A percentile compares a stretch with the other conserved stretches of the same genome.
phyloP scores from a whole-genome alignment of 2,888 invertebrate species.

The Apomyelois bistriatella region DNA sequence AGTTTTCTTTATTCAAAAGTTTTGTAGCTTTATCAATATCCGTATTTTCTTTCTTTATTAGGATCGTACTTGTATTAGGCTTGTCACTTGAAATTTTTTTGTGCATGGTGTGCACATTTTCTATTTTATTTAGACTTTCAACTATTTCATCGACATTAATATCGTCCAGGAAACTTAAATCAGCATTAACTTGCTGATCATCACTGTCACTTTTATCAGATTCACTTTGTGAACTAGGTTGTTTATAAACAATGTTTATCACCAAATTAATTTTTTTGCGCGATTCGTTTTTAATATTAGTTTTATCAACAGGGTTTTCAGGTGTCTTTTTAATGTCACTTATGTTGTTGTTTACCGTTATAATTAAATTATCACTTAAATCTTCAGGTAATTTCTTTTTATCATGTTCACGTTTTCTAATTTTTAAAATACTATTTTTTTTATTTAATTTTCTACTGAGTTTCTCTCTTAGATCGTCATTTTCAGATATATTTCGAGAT shows the following conservation, averaged over 20 bases:
- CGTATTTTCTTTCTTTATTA: neutral
- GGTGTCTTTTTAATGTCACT: conserved; percentile 13
- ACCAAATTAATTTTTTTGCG: conserved; percentile 42
- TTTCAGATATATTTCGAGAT: neutral
- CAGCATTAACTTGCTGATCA: conserved; percentile 27
- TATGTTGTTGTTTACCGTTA: conserved; percentile 23
- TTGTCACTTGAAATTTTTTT: neutral
- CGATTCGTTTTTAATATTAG: conserved; percentile 19
- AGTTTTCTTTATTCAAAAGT: neutral
- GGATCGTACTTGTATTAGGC: neutral
- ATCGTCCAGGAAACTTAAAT: conserved; percentile 59
- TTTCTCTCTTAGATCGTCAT: neutral
- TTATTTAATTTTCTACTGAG: neutral
- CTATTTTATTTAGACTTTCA: conserved; percentile 38
- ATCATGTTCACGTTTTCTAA: neutral
- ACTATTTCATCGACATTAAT: conserved; percentile 60
- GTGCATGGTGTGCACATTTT: conserved; percentile 13
- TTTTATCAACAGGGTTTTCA: conserved; percentile 19
- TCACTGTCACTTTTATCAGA: conserved; percentile 24
- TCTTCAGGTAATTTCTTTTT: neutral
- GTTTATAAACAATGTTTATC: conserved; percentile 40
- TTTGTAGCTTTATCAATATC: neutral
- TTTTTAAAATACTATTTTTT: neutral
- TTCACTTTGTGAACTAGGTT: conserved; percentile 20
- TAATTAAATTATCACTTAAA: conserved; percentile 29